Base-by-base conservation (phyloP, 1,140 invertebrate species). In the Dinothrombium tinctorium region DNA sequence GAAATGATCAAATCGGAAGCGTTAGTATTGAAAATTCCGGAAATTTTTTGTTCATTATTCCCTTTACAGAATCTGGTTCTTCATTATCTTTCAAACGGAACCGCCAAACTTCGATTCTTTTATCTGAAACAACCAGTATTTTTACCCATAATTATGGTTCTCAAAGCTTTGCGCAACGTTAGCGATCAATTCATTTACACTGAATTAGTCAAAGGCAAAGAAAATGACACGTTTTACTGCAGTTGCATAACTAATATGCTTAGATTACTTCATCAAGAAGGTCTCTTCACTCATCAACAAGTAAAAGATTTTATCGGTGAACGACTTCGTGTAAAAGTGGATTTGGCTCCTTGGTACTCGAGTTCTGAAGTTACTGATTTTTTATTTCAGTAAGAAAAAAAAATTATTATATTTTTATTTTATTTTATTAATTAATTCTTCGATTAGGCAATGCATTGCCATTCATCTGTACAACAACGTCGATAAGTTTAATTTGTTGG, bases 1-100 rank as follows among this genome's bases (percentile, higher is more conserved):
- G 62, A 24, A 56, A 71, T 17, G 84, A 92, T 60, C 72, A 84
- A 53, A 76, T 72, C 15, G 59, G 68, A 24, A 59, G 60, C 9
- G 79, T 83, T 64, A 63, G 60, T 58, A 33, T 31, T 38, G 9
- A 40, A 40, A 8, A 23, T 21, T 42, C 6, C 36, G 26, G 37
- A 20, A 15, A 25, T 20, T 41, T 44, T 43, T 19, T 36, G 24
- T 41, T 46, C 37, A 25, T 42, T 15, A 37, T 22, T 24, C 33
- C 39, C 33, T 42, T 70, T 69, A 19, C 57, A 84, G 73, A 82
- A 67, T 35, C 87, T 89, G 58, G 72, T 77, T 0, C 61, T 95
- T 1, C 89, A 96, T 58, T 94, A 79, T 58, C 65, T 94, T 0
- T 76, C 68, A 29, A 78, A 89, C 59, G 87, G 87, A 5, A 72